Evolutionary conservation across 2,797 vertebrate genomes (phyloP).

Genomic region (Cyclura pinguis): DNA sequence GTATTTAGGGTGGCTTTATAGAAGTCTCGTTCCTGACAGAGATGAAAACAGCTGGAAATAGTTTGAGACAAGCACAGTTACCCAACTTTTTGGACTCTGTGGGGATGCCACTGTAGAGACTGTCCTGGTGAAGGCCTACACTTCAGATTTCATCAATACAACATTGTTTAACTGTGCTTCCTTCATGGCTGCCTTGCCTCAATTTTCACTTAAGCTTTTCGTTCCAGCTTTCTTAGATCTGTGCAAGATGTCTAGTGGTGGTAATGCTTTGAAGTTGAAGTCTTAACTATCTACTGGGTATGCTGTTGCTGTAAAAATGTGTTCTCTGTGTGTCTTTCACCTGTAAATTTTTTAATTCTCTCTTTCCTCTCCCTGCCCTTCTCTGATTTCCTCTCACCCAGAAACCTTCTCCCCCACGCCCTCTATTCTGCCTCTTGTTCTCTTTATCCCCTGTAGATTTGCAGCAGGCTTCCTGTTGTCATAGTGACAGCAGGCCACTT

Average conservation of each 20-base stretch:
- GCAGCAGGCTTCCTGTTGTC: slow-evolving; percentile 45
- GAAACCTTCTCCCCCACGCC: background rate
- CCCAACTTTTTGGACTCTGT: too few species aligned
- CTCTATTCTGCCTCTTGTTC: background rate
- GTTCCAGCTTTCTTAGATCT: background rate
- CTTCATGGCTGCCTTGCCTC: background rate
- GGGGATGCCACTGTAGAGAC: too few species aligned
- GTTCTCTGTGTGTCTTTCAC: background rate
- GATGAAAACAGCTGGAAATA: too few species aligned
- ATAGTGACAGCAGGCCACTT: slow-evolving; percentile 44
- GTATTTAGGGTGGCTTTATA: too few species aligned
- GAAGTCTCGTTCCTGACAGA: too few species aligned
- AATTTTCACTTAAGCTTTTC: background rate
- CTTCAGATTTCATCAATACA: too few species aligned
- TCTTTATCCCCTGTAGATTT: slow-evolving; percentile 37
- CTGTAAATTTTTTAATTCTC: background rate
- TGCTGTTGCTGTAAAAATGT: background rate
- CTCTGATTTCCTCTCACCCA: background rate
- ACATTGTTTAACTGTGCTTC: background rate
- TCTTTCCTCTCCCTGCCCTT: background rate
- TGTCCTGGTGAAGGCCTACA: too few species aligned
- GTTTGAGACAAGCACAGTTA: too few species aligned
- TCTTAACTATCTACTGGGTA: background rate
- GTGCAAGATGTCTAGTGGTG: background rate
- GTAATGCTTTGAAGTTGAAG: background rate